A percentile compares a stretch with the other conserved stretches of the same genome.
These are phyloP conservation scores for Botia kubotai DNA, from an alignment of 2,797 vertebrate genomes.

Conservation along the genomic window DNA sequence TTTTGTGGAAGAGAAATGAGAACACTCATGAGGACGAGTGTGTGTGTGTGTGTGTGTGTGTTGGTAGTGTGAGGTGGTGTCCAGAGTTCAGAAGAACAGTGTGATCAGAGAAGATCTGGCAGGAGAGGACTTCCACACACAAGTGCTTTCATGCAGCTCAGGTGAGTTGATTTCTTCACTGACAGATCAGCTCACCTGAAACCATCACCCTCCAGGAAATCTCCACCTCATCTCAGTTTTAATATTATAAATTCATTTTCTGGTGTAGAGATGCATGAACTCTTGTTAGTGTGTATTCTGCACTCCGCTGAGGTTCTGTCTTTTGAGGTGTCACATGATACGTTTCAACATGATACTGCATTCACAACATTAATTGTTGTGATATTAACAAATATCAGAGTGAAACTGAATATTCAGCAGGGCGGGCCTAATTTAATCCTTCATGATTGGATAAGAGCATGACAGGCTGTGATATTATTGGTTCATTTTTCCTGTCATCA, in stretches of 20 bases:
- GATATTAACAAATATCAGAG: no score
- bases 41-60: constrained; percentile 31
- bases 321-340: neutral
- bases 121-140: constrained; percentile 54
- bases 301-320: no score
- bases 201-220: neutral
- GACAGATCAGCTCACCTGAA: neutral
- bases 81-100: constrained; percentile 64
- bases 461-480: neutral
- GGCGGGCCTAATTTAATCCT: neutral
- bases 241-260: neutral
- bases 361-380: no score
- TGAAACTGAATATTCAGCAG: neutral
- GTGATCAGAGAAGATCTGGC: constrained; percentile 54
- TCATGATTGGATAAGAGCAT: neutral
- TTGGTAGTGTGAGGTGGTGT: constrained; percentile 68
- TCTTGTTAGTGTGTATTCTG: no score
- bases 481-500: neutral
- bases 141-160: constrained; percentile 66
- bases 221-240: neutral
- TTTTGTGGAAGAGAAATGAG: neutral
- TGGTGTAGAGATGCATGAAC: neutral
- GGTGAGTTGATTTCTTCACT: constrained; percentile 65
- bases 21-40: neutral
- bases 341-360: no score